Evolutionary conservation across 2,797 vertebrate species (phyloP).

Genomic region (Poeciliopsis turneri): DNA sequence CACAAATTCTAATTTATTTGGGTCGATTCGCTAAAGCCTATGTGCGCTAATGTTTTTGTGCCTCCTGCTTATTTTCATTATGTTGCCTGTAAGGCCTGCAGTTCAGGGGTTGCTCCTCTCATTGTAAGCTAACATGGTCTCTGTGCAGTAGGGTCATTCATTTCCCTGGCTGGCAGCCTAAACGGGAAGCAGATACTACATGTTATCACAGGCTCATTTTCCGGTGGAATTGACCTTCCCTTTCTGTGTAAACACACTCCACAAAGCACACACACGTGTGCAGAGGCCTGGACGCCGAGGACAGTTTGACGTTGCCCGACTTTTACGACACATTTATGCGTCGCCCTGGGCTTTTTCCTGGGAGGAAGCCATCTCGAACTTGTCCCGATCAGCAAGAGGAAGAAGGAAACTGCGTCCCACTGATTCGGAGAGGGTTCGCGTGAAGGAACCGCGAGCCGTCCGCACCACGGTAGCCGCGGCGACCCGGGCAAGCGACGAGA

Average conservation of each 20-base stretch:
- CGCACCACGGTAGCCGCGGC: slow-evolving; percentile 41
- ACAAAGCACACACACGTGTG: slow-evolving; percentile 14
- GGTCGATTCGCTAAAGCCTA: neutral
- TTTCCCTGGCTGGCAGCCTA: slow-evolving; percentile 52
- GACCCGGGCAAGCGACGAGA: slow-evolving; percentile 31
- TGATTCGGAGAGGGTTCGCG: slow-evolving; percentile 26
- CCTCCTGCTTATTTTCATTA: neutral
- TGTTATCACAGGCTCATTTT: slow-evolving; percentile 64
- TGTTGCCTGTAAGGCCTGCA: neutral
- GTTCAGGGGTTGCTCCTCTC: slow-evolving; percentile 5
- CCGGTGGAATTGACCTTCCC: slow-evolving; percentile 65
- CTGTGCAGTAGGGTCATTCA: slow-evolving; percentile 50
- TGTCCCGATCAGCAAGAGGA: slow-evolving; percentile 28
- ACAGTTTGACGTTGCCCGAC: neutral
- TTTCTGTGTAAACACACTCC: slow-evolving; percentile 68
- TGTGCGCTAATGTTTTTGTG: neutral
- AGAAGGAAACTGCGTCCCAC: slow-evolving; percentile 55
- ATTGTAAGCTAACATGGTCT: slow-evolving; percentile 43
- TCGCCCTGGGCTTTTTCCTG: slow-evolving; percentile 13
- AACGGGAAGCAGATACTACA: slow-evolving; percentile 63
- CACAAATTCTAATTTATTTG: neutral
- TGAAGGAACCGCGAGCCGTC: slow-evolving; percentile 37
- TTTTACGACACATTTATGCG: slow-evolving; percentile 8
- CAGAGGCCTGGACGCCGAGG: slow-evolving; percentile 3
- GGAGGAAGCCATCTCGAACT: slow-evolving; percentile 46